Evolutionary conservation across 92 coral and sea anemone genomes (phyloP).

Genomic region (Bergia puertoricense): DNA sequence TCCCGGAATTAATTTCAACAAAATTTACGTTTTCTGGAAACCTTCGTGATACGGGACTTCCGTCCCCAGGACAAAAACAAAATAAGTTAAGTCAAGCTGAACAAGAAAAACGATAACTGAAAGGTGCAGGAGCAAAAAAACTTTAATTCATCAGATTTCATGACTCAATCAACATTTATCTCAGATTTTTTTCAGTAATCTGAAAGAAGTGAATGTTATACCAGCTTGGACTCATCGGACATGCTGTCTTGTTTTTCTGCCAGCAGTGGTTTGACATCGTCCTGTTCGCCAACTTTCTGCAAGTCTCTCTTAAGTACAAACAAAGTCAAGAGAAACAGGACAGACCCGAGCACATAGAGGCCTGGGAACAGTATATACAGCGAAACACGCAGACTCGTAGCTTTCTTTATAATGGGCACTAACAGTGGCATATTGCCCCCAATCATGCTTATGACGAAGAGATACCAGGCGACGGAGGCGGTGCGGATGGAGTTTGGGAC

Average conservation of each 20-base stretch:
- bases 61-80: too few species aligned
- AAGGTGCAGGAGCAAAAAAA: too few species aligned
- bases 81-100: too few species aligned
- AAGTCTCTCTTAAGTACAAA: constrained; percentile 87
- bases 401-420: constrained; percentile 79
- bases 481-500: constrained; percentile 89
- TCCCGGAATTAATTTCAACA: too few species aligned
- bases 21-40: too few species aligned
- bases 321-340: constrained; percentile 81
- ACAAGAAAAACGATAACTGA: too few species aligned
- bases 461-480: constrained; percentile 84
- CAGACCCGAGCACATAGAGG: constrained; percentile 85
- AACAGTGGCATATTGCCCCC: constrained; percentile 91
- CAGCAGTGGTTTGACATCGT: constrained; percentile 60
- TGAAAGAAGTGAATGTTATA: not conserved
- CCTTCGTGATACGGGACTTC: too few species aligned
- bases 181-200: too few species aligned
- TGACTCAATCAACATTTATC: too few species aligned
- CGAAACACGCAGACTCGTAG: constrained; percentile 80
- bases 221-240: constrained; percentile 2
- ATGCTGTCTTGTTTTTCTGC: constrained; percentile 43
- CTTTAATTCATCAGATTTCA: too few species aligned
- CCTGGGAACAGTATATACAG: constrained; percentile 89
- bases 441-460: constrained; percentile 85
- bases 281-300: constrained; percentile 49